phyloP scores from a whole-genome alignment of 2,888 invertebrate genomes.

The Pinctada fucata region DNA sequence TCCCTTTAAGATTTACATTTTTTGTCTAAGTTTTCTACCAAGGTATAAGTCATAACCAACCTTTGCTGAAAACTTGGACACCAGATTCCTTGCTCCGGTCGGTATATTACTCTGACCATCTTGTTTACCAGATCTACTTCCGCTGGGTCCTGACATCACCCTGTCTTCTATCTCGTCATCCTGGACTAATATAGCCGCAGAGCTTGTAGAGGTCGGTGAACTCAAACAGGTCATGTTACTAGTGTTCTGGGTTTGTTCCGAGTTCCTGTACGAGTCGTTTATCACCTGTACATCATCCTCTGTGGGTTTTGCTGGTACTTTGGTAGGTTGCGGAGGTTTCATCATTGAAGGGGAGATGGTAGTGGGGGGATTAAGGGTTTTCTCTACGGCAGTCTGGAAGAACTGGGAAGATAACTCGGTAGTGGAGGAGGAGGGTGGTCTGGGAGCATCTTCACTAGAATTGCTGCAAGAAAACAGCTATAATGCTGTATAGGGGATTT shows the following conservation, averaged over 20 bases:
- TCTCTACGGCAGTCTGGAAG: conserved; percentile 38
- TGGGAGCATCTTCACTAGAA: background rate
- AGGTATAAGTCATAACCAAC: background rate
- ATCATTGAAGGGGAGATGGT: background rate
- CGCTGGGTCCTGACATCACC: background rate
- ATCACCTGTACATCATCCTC: background rate
- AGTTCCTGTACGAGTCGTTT: background rate
- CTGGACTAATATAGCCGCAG: background rate
- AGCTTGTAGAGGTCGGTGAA: background rate
- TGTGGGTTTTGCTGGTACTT: background rate
- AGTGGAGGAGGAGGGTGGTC: background rate
- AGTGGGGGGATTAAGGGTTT: conserved; percentile 24
- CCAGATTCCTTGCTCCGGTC: background rate
- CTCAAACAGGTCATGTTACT: background rate
- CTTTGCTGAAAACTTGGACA: background rate
- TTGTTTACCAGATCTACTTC: background rate
- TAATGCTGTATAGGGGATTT: too few relatives aligned
- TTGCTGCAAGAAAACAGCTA: too few relatives aligned
- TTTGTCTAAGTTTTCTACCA: too few relatives aligned
- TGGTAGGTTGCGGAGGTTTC: background rate
- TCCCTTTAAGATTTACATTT: too few relatives aligned
- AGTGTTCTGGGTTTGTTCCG: background rate
- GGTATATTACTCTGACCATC: background rate
- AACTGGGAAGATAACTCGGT: conserved; percentile 31
- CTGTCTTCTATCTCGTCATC: background rate